Evolutionary conservation across 1,140 invertebrate species (phyloP).

Genomic region (Muscidifurax raptorellus): DNA sequence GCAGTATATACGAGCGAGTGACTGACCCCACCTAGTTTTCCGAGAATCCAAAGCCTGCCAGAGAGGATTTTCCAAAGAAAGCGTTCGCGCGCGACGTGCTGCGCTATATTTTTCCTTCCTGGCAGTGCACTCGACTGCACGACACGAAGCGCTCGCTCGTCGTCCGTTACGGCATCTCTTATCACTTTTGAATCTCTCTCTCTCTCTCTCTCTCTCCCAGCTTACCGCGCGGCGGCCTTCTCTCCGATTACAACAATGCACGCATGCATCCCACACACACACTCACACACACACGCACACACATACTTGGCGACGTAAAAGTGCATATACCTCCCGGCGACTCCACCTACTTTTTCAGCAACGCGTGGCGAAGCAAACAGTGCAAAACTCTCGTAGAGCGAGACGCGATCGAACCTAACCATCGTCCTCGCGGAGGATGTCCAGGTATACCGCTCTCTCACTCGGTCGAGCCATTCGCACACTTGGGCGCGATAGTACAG

Average conservation of each 20-base stretch:
- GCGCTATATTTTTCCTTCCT: no score
- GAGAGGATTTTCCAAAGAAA: not conserved
- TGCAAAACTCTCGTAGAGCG: not conserved
- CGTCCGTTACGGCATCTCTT: not conserved
- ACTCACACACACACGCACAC: no score
- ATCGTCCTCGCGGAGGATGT: not conserved
- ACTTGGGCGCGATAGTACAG: no score
- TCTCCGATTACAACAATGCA: not conserved
- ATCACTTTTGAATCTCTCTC: not conserved
- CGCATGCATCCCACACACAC: not conserved
- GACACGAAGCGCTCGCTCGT: no score
- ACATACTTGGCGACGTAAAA: no score
- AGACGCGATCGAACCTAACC: not conserved
- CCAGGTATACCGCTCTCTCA: not conserved
- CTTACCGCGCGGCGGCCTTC: not conserved
- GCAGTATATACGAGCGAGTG: not conserved
- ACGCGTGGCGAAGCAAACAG: not conserved
- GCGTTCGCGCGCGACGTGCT: no score
- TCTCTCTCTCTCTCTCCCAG: not conserved
- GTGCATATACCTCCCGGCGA: not conserved
- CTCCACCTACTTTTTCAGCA: not conserved
- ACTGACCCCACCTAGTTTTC: constrained; percentile 41
- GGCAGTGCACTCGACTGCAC: no score
- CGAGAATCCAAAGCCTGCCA: not conserved
- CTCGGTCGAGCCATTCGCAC: not conserved